A percentile compares a stretch with the other conserved stretches of the same genome.
phyloP scores from a whole-genome alignment of 2,113 vertebrate genomes.

The Sapayoa aenigma region DNA sequence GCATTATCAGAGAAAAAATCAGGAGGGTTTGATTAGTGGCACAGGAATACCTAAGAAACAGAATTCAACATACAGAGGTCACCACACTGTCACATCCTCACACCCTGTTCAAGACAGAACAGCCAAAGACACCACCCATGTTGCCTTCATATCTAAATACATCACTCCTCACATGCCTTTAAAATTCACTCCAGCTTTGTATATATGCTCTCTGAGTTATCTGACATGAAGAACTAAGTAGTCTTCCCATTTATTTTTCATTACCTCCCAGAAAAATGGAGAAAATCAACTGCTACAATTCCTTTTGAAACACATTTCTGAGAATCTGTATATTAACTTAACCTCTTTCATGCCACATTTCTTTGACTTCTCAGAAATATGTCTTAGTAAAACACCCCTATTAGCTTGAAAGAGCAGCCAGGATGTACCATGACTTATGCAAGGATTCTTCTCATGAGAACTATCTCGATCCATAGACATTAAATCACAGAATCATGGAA shows the following conservation, averaged over 20 bases:
- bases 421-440: neutral
- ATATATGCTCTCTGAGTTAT: neutral
- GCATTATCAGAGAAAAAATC: neutral
- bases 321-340: neutral
- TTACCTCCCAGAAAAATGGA: neutral
- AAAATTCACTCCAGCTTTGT: neutral
- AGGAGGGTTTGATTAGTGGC: neutral
- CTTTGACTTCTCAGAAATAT: neutral
- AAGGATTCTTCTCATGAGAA: neutral
- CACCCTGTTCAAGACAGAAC: accelerated
- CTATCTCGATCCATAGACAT: neutral
- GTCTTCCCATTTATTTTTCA: neutral
- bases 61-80: accelerated
- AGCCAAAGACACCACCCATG: neutral
- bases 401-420: neutral
- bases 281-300: conserved; percentile 15
- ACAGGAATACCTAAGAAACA: neutral
- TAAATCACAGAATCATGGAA: neutral
- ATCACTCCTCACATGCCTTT: neutral
- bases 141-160: neutral
- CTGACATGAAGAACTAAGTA: neutral
- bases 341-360: neutral
- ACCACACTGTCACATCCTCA: neutral
- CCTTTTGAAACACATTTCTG: neutral
- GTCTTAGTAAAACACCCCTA: neutral